Conservation (phyloP, 2,113 vertebrate genomes). For the Pyrgilauda ruficollis region DNA sequence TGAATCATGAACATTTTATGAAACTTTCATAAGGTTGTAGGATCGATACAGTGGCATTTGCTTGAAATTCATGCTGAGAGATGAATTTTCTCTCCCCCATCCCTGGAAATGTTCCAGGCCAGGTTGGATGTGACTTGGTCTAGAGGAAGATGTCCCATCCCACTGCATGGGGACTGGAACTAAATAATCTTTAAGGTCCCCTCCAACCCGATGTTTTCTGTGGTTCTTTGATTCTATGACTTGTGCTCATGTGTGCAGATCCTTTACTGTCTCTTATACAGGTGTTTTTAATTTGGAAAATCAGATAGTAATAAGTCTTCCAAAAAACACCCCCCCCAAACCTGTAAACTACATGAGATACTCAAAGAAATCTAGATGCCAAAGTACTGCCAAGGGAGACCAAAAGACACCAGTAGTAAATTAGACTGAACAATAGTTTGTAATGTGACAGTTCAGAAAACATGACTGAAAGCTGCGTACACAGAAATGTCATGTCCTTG, state of each 20-base stretch:
- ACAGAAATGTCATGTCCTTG: background rate
- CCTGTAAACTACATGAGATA: background rate
- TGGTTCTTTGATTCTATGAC: background rate
- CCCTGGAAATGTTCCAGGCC: background rate
- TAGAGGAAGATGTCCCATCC: background rate
- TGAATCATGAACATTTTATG: background rate
- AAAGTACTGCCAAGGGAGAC: background rate
- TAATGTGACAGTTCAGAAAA: background rate
- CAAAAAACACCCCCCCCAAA: background rate
- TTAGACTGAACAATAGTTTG: background rate
- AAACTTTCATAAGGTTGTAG: background rate
- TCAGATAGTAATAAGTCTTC: background rate
- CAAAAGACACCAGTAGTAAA: background rate
- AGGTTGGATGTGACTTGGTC: background rate
- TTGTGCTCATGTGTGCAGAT: background rate
- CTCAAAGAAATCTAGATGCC: background rate
- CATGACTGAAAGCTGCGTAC: background rate
- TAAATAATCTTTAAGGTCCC: background rate
- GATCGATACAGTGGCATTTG: accelerated
- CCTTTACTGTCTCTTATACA: background rate
- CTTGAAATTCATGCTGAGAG: background rate
- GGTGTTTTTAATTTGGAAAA: background rate
- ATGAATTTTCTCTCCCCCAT: background rate
- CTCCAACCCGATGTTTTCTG: background rate
- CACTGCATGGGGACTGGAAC: accelerated